Base-by-base conservation (phyloP, 2,113 vertebrate species). In the Hippocampus guttulatus region DNA sequence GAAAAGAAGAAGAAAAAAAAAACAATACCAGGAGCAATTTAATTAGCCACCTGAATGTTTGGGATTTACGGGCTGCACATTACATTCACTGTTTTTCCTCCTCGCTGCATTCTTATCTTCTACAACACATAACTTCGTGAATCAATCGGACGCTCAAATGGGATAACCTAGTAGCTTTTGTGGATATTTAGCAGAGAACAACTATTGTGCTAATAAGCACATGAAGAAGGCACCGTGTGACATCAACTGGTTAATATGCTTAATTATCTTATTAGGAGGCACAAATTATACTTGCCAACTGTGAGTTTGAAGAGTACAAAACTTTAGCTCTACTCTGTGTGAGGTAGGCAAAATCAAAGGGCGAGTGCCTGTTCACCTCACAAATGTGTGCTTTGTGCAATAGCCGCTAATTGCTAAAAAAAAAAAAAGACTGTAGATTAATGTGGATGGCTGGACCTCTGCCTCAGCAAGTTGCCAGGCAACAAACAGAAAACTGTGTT, bases 401-500 rank as follows among this genome's bases (percentile, higher is more conserved):
- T 63, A 47, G 40, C 21, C 18, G n/a, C 21, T 25, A 23, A 65
- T 43, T 65, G 43, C 41, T 27, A 65, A 47, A 65, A 65, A 5
- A 25, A 15, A 45, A 45, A 45, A 45, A 47, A 49, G 15, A 4
- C 16, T 73, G 38, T n/a, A 8, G 9, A 58, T 66, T 60, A 30
- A 67, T 55, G 30, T 20, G 51, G 54, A 25, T 60, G 45, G 52
- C 41, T 27, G 7, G 23, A 66, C 51, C 64, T 25, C 20, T 25
- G 67, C 20, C 33, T 40, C 3, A 21, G 51, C 30, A 41, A 7
- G 67, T 68, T 57, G 33, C 67, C 67, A 57, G 30, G 67, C 67
- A 68, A 68, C 67, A 38, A n/a, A 20, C 33, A 15, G 33, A 57
- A 21, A 57, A 68, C 20, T 27, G 38, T 27, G 38, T 40, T 63